These are phyloP conservation scores for Equus przewalskii DNA, from an alignment of 2,113 vertebrate genomes.

Conservation along the genomic window DNA sequence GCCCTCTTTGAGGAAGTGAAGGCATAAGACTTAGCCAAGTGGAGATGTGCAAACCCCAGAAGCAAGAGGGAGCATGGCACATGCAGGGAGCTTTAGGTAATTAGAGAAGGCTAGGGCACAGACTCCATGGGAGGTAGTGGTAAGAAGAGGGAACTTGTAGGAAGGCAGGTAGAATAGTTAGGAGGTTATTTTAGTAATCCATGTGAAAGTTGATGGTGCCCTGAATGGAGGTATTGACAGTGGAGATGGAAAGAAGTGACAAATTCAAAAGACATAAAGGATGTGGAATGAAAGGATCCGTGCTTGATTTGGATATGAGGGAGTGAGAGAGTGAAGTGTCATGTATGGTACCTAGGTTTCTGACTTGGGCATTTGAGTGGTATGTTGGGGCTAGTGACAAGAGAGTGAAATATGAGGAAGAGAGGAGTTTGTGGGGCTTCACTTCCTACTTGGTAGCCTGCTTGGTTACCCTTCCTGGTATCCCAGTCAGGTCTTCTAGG, in stretches of 20 bases:
- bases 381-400: not conserved
- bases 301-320: constrained; percentile 1
- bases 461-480: not conserved
- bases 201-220: not conserved
- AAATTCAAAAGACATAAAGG: not conserved
- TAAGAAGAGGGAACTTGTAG: not conserved
- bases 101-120: not conserved
- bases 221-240: not conserved
- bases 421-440: not conserved
- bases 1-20: not conserved
- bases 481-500: not conserved
- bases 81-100: not conserved
- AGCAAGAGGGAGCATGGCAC: not conserved
- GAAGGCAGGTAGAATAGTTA: not conserved
- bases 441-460: not conserved
- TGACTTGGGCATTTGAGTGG: constrained; percentile 2
- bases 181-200: not conserved
- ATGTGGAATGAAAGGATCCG: not conserved
- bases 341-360: not conserved
- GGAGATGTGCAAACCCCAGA: not conserved
- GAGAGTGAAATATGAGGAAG: not conserved
- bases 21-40: not conserved
- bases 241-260: not conserved
- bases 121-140: not conserved
- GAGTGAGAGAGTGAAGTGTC: not conserved